Conservation (phyloP, 2,888 invertebrate species). For the Dioctria rufipes region DNA sequence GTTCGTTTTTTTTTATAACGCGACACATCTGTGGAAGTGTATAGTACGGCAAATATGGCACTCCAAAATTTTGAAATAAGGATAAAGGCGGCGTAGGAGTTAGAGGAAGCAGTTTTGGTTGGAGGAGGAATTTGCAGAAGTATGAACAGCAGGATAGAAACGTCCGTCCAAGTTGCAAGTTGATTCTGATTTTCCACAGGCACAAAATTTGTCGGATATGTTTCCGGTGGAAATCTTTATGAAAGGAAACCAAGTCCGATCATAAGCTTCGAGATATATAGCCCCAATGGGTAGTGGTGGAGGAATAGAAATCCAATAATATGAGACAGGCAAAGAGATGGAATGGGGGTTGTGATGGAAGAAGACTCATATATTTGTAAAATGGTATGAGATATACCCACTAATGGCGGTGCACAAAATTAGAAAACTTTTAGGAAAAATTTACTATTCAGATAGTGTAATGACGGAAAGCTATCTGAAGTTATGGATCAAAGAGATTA, state of each 20-base stretch:
- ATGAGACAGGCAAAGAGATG: not conserved
- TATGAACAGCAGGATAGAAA: no score
- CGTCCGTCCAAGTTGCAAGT: conserved; percentile 35
- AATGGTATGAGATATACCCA: not conserved
- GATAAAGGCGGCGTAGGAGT: not conserved
- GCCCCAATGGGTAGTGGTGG: not conserved
- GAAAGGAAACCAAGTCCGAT: conserved; percentile 45
- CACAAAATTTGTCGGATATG: conserved; percentile 49
- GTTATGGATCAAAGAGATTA: conserved; percentile 3
- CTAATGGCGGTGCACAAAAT: conserved; percentile 40
- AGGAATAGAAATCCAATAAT: not conserved
- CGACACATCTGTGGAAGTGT: conserved; percentile 35
- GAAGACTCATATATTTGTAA: conserved; percentile 23
- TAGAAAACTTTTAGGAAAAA: conserved; percentile 39
- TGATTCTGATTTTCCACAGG: conserved; percentile 38
- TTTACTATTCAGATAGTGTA: conserved; percentile 23
- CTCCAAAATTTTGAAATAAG: not conserved
- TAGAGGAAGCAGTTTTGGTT: not conserved
- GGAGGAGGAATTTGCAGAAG: not conserved
- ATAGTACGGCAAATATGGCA: not conserved
- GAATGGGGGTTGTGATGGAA: no score
- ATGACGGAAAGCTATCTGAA: conserved; percentile 26
- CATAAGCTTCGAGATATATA: conserved; percentile 38
- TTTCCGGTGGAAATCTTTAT: conserved; percentile 47
- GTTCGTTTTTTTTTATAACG: conserved; percentile 51